Evolutionary conservation across 2,888 invertebrate species (phyloP).

Genomic region (Trileptium ribeirensis): DNA sequence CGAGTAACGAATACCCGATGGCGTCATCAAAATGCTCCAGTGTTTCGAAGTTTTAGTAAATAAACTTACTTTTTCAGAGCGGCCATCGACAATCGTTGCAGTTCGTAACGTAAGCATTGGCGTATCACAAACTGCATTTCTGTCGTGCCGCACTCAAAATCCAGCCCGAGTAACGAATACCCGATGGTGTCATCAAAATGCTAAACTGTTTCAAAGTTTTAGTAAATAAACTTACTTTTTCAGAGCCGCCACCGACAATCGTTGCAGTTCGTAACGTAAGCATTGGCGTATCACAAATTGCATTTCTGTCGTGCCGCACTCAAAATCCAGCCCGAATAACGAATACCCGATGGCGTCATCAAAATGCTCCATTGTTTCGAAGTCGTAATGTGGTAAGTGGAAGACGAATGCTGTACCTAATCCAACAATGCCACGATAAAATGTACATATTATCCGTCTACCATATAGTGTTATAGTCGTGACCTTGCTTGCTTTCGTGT

Average conservation of each 20-base stretch:
- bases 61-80: no score
- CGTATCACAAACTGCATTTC: slow-evolving; percentile 51
- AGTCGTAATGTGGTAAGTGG: not conserved
- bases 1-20: not conserved
- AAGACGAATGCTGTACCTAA: no score
- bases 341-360: not conserved
- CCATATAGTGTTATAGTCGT: no score
- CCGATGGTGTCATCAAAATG: no score
- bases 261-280: slow-evolving; percentile 53
- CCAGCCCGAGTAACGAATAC: no score
- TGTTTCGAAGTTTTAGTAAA: no score
- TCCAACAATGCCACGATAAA: no score
- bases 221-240: no score
- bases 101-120: slow-evolving; percentile 54
- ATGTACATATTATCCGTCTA: no score
- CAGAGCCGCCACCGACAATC: slow-evolving; percentile 57
- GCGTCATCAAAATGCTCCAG: not conserved
- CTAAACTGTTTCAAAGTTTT: no score
- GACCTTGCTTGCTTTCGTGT: no score
- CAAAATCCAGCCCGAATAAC: slow-evolving; percentile 39
- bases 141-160: slow-evolving; percentile 54
- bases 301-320: slow-evolving; percentile 54
- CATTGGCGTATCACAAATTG: slow-evolving; percentile 52
- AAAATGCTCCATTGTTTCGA: not conserved
- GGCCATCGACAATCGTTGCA: slow-evolving; percentile 55